phyloP scores from a whole-genome alignment of 2,113 vertebrate genomes.

The Amphilophus citrinellus region DNA sequence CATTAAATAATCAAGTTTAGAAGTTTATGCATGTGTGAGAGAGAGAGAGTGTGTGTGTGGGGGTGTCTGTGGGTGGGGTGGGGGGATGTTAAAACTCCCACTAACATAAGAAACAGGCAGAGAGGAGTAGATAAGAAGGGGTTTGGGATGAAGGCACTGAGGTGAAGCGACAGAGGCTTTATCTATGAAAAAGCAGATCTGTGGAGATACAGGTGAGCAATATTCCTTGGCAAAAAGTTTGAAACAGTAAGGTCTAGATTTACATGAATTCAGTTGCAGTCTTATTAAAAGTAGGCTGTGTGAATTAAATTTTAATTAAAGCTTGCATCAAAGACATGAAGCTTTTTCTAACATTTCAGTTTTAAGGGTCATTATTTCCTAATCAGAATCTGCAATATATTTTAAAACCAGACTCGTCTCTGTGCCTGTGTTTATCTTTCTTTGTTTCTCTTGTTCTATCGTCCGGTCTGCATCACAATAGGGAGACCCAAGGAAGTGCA shows the following conservation, averaged over 20 bases:
- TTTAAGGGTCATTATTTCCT: background rate
- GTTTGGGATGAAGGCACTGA: background rate
- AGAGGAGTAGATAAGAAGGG: background rate
- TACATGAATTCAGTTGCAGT: background rate
- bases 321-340: background rate
- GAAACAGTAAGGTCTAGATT: background rate
- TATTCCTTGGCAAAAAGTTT: background rate
- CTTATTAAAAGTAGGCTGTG: background rate
- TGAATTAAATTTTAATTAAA: background rate
- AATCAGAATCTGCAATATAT: no score
- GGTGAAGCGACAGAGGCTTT: background rate
- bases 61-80: background rate
- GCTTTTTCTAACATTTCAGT: background rate
- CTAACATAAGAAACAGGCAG: background rate
- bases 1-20: constrained; percentile 7
- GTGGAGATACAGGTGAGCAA: background rate
- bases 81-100: background rate
- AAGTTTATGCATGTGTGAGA: background rate
- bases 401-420: no score
- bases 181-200: background rate
- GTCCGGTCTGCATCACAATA: no score
- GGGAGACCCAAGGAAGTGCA: no score
- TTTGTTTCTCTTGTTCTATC: no score
- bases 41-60: background rate
- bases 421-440: no score